Percentiles rank a stretch among this genome's conserved stretches.
Conservation (phyloP, 2,113 vertebrate species). For the Prochilodus magdalenae region DNA sequence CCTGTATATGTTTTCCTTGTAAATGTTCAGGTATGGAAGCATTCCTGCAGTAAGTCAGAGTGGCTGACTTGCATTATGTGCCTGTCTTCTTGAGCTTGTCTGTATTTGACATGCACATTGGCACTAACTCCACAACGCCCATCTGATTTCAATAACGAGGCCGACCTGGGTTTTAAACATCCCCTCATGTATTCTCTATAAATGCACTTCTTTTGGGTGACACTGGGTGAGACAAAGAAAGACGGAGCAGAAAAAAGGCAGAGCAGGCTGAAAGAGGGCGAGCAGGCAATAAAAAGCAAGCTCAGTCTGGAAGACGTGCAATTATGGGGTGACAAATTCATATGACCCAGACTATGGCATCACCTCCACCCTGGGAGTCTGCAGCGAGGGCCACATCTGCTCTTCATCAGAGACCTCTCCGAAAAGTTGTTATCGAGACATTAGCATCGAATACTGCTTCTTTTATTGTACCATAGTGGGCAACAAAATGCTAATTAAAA, state of each 20-base stretch:
- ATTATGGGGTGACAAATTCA: conserved; percentile 53
- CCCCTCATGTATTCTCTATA: conserved; percentile 1
- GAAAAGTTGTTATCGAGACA: conserved; percentile 25
- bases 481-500: conserved; percentile 48
- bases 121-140: conserved; percentile 4
- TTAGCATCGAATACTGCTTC: conserved; percentile 30
- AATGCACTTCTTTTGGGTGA: conserved; percentile 23
- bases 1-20: conserved; percentile 33
- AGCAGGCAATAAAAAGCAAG: conserved; percentile 11
- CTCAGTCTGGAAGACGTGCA: conserved; percentile 33
- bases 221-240: not conserved
- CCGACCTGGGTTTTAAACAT: conserved; percentile 18
- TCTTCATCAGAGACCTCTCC: conserved; percentile 16
- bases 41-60: conserved; percentile 24
- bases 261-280: not conserved
- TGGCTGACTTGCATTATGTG: not conserved
- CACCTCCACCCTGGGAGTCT: not conserved
- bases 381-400: conserved; percentile 13
- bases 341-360: conserved; percentile 19
- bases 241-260: not conserved
- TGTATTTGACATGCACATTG: conserved; percentile 34
- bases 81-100: conserved; percentile 11
- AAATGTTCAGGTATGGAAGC: conserved; percentile 30
- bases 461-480: conserved; percentile 12
- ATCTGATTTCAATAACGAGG: conserved; percentile 48